Conservation (phyloP, 2,797 vertebrate species). For the Leuciscus waleckii region DNA sequence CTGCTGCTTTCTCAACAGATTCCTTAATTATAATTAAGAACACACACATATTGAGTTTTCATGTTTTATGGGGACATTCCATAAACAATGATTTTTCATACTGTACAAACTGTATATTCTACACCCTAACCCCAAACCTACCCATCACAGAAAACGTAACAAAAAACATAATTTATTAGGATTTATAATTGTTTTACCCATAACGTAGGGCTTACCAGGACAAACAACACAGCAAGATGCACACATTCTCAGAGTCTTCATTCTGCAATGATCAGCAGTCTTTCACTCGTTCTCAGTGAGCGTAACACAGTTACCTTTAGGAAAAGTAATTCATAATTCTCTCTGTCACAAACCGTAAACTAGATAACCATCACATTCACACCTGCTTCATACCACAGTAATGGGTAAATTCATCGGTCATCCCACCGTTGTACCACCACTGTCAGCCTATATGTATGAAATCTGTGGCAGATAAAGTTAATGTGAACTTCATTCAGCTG, state of each 20-base stretch:
- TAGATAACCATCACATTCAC: conserved; percentile 1
- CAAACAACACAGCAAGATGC: not conserved
- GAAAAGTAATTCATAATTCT: not conserved
- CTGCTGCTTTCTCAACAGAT: not conserved
- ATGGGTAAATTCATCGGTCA: not conserved
- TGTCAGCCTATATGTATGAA: not conserved
- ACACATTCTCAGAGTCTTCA: not conserved
- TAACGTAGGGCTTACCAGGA: no score
- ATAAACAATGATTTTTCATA: not conserved
- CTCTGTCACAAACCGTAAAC: not conserved
- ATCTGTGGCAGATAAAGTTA: no score
- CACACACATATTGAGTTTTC: no score
- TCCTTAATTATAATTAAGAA: not conserved
- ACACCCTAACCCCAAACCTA: no score
- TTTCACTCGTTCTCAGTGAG: not conserved
- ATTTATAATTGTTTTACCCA: no score
- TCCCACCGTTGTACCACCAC: not conserved
- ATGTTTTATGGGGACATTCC: no score
- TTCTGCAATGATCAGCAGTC: conserved; percentile 15
- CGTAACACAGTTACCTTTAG: not conserved
- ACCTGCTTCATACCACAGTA: not conserved
- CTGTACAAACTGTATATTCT: no score
- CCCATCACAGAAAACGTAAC: no score
- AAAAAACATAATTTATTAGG: no score
- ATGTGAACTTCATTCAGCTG: not conserved